Evolutionary conservation across 2,113 vertebrate genomes (phyloP).

Genomic region (Bubo scandiacus): DNA sequence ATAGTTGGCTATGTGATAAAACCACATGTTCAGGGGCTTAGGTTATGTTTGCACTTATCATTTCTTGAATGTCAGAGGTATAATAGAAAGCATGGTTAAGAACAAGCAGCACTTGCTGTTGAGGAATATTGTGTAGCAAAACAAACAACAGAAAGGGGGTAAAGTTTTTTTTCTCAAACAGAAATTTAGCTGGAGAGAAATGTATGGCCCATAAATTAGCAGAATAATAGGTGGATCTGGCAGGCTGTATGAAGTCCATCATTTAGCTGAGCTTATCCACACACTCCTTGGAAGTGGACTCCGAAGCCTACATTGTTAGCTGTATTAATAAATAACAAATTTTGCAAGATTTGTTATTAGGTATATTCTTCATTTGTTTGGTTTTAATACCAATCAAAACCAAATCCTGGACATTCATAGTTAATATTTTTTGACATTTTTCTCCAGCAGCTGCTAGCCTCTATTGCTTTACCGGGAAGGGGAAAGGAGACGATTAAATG

Average conservation of each 20-base stretch:
- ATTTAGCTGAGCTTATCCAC: background rate
- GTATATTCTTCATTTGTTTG: background rate
- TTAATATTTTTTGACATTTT: background rate
- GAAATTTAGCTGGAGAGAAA: background rate
- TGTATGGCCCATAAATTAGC: background rate
- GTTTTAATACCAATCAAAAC: background rate
- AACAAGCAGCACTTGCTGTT: background rate
- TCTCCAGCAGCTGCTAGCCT: background rate
- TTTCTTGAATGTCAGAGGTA: background rate
- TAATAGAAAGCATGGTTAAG: background rate
- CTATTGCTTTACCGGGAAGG: background rate
- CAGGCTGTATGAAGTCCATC: background rate
- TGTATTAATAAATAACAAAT: background rate
- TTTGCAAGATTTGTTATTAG: background rate
- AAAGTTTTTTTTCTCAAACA: background rate
- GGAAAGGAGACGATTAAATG: constrained; percentile 6
- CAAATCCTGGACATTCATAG: background rate
- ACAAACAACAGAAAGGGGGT: background rate
- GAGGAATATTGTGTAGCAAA: background rate
- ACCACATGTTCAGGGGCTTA: background rate
- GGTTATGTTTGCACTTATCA: background rate
- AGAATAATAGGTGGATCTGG: constrained; percentile 16
- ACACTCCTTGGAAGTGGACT: background rate
- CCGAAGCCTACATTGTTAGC: background rate
- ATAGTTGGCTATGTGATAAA: background rate